A percentile compares a stretch with the other conserved stretches of the same genome.
Evolutionary conservation across 2,888 invertebrate species (phyloP).

Genomic region (Drosophila picticornis): DNA sequence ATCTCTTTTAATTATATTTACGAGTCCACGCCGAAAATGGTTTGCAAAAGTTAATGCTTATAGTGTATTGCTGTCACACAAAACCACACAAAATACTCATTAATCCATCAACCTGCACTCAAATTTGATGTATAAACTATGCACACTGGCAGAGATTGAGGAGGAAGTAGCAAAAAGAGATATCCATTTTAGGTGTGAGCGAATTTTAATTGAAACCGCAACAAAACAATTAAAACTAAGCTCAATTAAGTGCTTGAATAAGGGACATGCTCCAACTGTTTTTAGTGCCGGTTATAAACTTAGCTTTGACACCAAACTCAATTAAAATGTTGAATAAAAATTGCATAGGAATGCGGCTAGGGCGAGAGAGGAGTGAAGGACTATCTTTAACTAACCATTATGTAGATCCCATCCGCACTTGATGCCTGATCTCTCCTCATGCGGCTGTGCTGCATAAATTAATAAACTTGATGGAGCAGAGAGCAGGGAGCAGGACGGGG

Average conservation of each 20-base stretch:
- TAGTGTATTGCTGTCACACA: conserved; percentile 7
- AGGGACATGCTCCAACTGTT: conserved; percentile 25
- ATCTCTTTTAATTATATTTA: not conserved
- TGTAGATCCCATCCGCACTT: conserved; percentile 24
- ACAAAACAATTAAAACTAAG: conserved; percentile 76
- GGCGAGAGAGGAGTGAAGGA: conserved; percentile 10
- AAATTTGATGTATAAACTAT: conserved; percentile 39
- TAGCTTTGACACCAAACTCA: conserved; percentile 76
- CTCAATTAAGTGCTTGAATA: conserved; percentile 27
- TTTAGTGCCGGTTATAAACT: conserved; percentile 60
- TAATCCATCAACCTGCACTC: conserved; percentile 58
- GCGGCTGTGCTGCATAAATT: conserved; percentile 70
- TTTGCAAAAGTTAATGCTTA: conserved; percentile 45
- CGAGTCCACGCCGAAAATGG: conserved; percentile 34
- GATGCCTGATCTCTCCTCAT: not conserved
- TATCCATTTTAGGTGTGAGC: conserved; percentile 43
- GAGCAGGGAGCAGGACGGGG: not conserved
- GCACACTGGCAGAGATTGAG: not conserved
- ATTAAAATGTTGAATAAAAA: conserved; percentile 75
- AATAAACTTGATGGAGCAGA: conserved; percentile 70
- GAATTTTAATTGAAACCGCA: conserved; percentile 76
- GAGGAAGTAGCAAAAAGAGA: not conserved
- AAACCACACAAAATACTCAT: conserved; percentile 31
- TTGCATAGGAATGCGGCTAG: conserved; percentile 62
- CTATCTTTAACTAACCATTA: conserved; percentile 59